Evolutionary conservation across 92 coral and sea anemone genomes (phyloP).

Genomic region (Heliopora coerulea): DNA sequence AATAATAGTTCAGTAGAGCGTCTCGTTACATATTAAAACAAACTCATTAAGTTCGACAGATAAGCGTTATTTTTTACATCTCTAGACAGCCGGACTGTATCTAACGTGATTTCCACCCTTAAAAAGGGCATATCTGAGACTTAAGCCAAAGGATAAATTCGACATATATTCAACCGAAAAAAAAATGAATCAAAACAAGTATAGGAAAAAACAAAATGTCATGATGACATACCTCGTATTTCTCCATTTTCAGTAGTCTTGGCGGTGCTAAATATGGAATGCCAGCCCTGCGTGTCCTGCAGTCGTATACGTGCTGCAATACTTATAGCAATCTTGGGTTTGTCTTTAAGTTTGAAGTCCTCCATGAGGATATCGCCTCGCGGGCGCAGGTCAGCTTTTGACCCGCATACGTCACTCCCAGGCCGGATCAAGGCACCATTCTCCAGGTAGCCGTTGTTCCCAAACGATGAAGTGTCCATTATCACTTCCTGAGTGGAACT

Average conservation of each 20-base stretch:
- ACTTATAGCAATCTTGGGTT: conserved; percentile 78
- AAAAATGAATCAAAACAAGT: not conserved
- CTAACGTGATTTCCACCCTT: no score
- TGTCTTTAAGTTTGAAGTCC: conserved; percentile 77
- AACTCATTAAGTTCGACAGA: no score
- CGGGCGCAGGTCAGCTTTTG: conserved; percentile 71
- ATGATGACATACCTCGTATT: conserved; percentile 57
- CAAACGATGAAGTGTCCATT: conserved; percentile 74
- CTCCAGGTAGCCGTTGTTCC: conserved; percentile 91
- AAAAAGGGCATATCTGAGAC: no score
- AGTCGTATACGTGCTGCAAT: conserved; percentile 85
- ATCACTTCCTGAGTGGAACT: conserved; percentile 67
- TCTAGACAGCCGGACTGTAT: no score
- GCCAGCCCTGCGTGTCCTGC: conserved; percentile 68
- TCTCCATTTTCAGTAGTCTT: conserved; percentile 65
- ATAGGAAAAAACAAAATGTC: no score
- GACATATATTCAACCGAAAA: not conserved
- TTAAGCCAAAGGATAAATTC: no score
- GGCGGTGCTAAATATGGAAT: conserved; percentile 89
- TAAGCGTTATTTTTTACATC: no score
- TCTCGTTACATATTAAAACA: no score
- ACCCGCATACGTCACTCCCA: conserved; percentile 76
- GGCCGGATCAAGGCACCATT: conserved; percentile 69
- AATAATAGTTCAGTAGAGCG: no score
- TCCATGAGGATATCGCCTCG: conserved; percentile 79